A percentile compares a stretch with the other conserved stretches of the same genome.
Conservation (phyloP, 2,888 invertebrate genomes). For the Erebia epiphron region DNA sequence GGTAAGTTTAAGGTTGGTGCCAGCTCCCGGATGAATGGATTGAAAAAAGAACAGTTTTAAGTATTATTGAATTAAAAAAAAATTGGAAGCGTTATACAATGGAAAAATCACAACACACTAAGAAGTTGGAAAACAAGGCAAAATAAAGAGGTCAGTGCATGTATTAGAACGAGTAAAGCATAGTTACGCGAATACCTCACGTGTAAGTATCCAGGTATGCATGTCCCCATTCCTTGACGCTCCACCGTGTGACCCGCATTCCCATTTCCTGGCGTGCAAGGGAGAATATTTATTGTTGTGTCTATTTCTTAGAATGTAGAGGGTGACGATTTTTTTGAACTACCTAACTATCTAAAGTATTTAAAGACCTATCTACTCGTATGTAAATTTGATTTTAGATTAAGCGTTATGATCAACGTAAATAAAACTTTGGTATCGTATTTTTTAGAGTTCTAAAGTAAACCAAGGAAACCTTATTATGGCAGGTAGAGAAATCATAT, state of each 20-base stretch:
- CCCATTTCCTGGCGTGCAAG: conserved; percentile 25
- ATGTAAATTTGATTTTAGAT: too few species aligned
- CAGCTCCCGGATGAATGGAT: too few species aligned
- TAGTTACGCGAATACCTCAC: conserved; percentile 26
- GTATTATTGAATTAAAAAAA: too few species aligned
- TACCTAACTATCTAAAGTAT: too few species aligned
- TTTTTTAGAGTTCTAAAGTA: too few species aligned
- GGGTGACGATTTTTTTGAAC: background rate
- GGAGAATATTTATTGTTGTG: conserved; percentile 13
- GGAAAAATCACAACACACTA: background rate
- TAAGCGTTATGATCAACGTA: too few species aligned
- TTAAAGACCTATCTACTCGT: too few species aligned
- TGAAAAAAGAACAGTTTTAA: too few species aligned
- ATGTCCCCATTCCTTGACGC: conserved; percentile 33
- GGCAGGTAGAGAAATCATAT: too few species aligned
- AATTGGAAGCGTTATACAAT: background rate
- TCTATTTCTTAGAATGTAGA: conserved; percentile 5
- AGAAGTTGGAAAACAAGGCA: conserved; percentile 12
- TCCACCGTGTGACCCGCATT: conserved; percentile 31
- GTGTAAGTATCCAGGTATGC: conserved; percentile 26
- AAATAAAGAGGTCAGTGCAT: conserved; percentile 31
- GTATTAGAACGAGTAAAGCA: conserved; percentile 23
- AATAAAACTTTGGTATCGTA: too few species aligned
- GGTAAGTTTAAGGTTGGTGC: too few species aligned
- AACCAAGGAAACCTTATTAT: too few species aligned